Evolutionary conservation across 1,140 invertebrate species (phyloP), one percentile per base, ranked within the genome.

Genomic region (Drosophila lini): DNA sequence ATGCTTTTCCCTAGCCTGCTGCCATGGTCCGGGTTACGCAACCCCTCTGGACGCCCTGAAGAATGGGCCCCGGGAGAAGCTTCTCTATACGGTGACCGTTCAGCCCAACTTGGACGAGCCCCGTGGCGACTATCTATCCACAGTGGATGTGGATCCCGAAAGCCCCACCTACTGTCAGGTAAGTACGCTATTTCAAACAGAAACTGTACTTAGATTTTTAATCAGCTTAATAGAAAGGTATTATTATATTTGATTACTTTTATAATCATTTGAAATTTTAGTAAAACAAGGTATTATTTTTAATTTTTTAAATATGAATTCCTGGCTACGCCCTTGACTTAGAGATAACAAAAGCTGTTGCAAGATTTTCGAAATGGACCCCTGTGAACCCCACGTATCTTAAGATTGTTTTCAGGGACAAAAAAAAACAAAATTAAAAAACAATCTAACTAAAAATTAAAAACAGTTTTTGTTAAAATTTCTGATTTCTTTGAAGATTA

Each of bases 101-200:
- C 95, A 96, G 74, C 96, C 96, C 1, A 94, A 96, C 80, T 85
- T 94, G 32, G 93, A 93, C 1, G 92, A 93, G 45, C 90, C 85
- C 1, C 96, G 96, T 91, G 94, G 96, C 0, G 98, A 99, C 93
- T 97, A 98, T 83, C 93, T 99, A 16, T 95, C 96, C 9, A 98
- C 97, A 0, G 95, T 99, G 1, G 98, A 99, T 91, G 96, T 99
- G 5, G 96, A 99, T 93, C 97, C 97, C 1, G 80, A 94, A 2
- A 99, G 98, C 47, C 92, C 95, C 3, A 97, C 95, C n/a, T 99
- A 97, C 92, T 95, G 94, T 61, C 94, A 98, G 94, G 98, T 98
- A 92, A 89, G 69, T 74, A 47, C 15, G 52, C n/a, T 25, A 36
- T 10, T 5, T 13, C 9, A 22, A 13, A 15, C 28, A 44, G n/a